Percentiles rank a stretch among this genome's conserved stretches.
Evolutionary conservation across 2,113 vertebrate genomes (phyloP).

Genomic region (Ciconia boyciana): DNA sequence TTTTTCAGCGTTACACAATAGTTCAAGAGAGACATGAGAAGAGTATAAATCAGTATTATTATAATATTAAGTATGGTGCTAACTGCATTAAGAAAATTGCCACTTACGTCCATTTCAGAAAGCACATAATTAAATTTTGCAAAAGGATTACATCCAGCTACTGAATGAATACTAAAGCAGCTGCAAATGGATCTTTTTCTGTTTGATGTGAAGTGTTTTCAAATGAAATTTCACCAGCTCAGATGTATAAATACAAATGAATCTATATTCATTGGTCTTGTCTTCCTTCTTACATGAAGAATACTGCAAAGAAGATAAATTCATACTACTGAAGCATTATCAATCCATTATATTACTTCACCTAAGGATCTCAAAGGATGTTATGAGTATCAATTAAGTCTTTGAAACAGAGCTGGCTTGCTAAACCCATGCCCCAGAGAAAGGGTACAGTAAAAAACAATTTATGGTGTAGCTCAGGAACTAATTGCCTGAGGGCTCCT

Average conservation of each 20-base stretch:
- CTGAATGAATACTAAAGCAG: conserved; percentile 14
- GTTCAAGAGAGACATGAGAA: conserved; percentile 6
- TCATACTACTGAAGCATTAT: neutral
- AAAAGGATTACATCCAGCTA: conserved; percentile 1
- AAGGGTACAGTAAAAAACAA: neutral
- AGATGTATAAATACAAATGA: neutral
- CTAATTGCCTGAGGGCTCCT: neutral
- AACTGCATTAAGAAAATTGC: conserved; percentile 58
- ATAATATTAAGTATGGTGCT: conserved; percentile 9
- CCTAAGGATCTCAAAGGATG: neutral
- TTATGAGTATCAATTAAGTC: neutral
- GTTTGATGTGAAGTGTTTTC: neutral
- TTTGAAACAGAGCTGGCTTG: neutral
- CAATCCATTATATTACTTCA: neutral
- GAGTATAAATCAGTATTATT: conserved; percentile 26
- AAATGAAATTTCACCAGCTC: neutral
- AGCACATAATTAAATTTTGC: conserved; percentile 46
- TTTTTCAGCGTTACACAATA: neutral
- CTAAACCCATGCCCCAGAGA: neutral
- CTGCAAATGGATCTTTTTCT: neutral
- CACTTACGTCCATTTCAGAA: conserved; percentile 36
- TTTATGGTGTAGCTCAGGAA: neutral
- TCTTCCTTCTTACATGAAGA: neutral
- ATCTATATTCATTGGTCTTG: neutral
- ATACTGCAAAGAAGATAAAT: neutral